Percentiles rank a stretch among this genome's conserved stretches.
phyloP scores from a whole-genome alignment of 1,140 invertebrate species.

The Cecropterus lyciades region DNA sequence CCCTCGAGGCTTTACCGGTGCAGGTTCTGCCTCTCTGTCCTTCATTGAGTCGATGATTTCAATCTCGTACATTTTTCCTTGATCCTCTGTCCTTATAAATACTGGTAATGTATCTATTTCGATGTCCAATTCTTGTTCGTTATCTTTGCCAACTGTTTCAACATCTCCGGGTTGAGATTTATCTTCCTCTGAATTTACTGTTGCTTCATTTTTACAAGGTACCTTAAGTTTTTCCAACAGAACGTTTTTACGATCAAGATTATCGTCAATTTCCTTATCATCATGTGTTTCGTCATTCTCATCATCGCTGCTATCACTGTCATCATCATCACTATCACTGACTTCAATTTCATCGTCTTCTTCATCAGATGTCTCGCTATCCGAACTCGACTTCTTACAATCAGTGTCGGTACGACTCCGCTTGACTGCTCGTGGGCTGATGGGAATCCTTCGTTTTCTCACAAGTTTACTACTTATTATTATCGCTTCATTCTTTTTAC shows the following conservation, averaged over 20 bases:
- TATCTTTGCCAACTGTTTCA: slow-evolving; percentile 11
- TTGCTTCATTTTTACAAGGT: too few species aligned
- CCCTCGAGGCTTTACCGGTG: too few species aligned
- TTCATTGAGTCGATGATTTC: slow-evolving; percentile 42
- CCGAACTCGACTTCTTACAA: not conserved
- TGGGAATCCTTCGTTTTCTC: slow-evolving; percentile 14
- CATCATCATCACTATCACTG: not conserved
- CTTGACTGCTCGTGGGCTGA: slow-evolving; percentile 9
- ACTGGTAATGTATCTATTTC: slow-evolving; percentile 39
- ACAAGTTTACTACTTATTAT: too few species aligned
- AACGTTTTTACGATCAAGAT: not conserved
- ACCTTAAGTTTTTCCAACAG: not conserved
- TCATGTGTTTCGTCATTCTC: not conserved
- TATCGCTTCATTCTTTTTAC: too few species aligned
- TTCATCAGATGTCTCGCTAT: slow-evolving; percentile 1
- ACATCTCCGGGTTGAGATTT: not conserved
- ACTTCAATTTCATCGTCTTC: not conserved
- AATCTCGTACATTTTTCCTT: slow-evolving; percentile 41
- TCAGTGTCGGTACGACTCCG: not conserved
- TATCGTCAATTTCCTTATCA: not conserved
- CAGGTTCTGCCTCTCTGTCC: too few species aligned
- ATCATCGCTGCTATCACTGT: not conserved
- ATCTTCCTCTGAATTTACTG: too few species aligned
- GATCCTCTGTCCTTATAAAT: slow-evolving; percentile 37
- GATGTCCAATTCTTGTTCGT: slow-evolving; percentile 28